Evolutionary conservation across 1,140 invertebrate genomes (phyloP).

Genomic region (Trissolcus basalis): DNA sequence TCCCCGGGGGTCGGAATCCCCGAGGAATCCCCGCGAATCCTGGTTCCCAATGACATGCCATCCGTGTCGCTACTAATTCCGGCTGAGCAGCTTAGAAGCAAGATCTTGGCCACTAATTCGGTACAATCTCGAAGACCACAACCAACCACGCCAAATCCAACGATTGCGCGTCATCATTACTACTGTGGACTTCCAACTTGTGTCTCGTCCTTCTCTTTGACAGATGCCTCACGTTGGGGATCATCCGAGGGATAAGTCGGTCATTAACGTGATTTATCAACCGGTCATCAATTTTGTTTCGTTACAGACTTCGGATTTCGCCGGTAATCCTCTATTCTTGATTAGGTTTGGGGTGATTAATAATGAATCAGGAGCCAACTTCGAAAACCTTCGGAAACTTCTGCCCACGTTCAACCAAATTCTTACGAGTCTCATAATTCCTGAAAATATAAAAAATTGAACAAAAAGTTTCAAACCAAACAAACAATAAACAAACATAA

Average conservation of each 20-base stretch:
- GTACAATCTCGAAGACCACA: conserved; percentile 46
- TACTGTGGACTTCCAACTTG: conserved; percentile 48
- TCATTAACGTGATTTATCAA: conserved; percentile 23
- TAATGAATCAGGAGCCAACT: neutral
- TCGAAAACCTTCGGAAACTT: neutral
- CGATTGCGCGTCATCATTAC: conserved; percentile 58
- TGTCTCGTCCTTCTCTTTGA: conserved; percentile 48
- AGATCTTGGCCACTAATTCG: conserved; percentile 67
- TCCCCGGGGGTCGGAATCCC: conserved; percentile 21
- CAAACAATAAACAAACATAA: too few species aligned
- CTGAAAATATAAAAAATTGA: too few species aligned
- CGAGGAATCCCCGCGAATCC: conserved; percentile 55
- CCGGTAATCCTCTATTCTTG: too few species aligned
- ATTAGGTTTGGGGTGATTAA: too few species aligned
- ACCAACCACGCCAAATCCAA: conserved; percentile 59
- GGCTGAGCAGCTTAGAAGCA: conserved; percentile 66
- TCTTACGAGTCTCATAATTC: too few species aligned
- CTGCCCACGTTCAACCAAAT: too few species aligned
- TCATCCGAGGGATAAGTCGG: conserved; percentile 25
- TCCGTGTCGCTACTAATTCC: conserved; percentile 69
- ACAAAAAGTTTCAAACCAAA: too few species aligned
- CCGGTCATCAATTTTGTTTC: conserved; percentile 18
- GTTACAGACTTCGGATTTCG: too few species aligned
- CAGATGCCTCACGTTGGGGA: conserved; percentile 29
- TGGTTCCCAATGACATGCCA: conserved; percentile 67